Evolutionary conservation across 1,140 invertebrate genomes (phyloP), one percentile per base, ranked within the genome.

Genomic region (Holcopasites calliopsidis): DNA sequence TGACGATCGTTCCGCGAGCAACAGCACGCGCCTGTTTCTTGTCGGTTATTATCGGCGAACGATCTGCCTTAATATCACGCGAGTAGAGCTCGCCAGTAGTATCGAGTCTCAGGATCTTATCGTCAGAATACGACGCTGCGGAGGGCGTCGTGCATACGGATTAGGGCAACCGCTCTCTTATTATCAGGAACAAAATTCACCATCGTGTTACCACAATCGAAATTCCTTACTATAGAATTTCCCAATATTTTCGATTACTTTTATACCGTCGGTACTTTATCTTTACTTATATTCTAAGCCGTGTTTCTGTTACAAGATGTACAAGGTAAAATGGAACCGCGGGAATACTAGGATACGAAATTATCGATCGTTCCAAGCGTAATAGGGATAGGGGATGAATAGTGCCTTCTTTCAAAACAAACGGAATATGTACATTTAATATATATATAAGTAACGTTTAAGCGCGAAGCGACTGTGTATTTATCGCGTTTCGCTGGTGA

Each of bases 391-490:
- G 57, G 44, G 47, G 23, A 38, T 3, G 28, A n/a, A 76, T 44
- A 71, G 74, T 71, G 74, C 66, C 74, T 76, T 76, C n/a, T 60
- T 52, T 50, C 1, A 21, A 66, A 42, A 49, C 38, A 42, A 62
- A 44, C 28, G 18, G n/a, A 31, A 42, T 7, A 62, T n/a, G 38
- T 3, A 58, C n/a, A 58, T 58, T 35, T 21, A 3, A 28, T 31
- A n/a, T 55, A 13, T 55, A 44, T 44, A 18, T 26, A 64, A 47
- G 10, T 64, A 62, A n/a, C 18, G 26, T 6, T 71, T 38, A 68
- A 21, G 10, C 7, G 23, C 11, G 13, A 21, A 52, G 16, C 44
- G 35, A 52, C 64, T 47, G 58, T 72, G 38, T 44, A 62, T 44
- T 62, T 62, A 26, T 62, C 58, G 57, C 35, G 38, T 33, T n/a